These are phyloP conservation scores for Prochilodus magdalenae DNA, from an alignment of 2,113 vertebrate genomes.

Conservation along the genomic window DNA sequence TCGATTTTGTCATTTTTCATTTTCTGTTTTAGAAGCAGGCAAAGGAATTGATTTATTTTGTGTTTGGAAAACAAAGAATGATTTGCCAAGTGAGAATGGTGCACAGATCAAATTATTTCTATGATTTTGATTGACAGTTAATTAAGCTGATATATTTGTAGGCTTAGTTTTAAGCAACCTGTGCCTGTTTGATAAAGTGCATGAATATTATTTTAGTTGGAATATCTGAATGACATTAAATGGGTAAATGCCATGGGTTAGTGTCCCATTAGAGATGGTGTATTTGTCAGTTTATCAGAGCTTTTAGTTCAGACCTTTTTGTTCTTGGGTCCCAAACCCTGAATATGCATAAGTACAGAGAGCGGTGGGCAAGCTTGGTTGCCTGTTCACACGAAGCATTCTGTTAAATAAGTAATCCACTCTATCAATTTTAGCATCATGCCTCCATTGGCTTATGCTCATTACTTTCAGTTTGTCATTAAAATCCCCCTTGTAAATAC, in stretches of 20 bases:
- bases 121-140: not conserved
- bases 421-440: not conserved
- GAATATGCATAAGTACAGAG: not conserved
- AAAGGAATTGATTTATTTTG: not conserved
- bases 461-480: not conserved
- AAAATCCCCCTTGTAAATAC: slow-evolving; percentile 32
- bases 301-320: not conserved
- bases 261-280: not conserved
- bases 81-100: not conserved
- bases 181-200: not conserved
- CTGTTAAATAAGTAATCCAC: not conserved
- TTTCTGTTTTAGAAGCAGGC: slow-evolving; percentile 22
- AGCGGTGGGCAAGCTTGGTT: not conserved
- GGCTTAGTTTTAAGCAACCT: slow-evolving; percentile 12
- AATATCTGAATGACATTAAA: not conserved
- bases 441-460: not conserved
- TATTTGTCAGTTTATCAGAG: not conserved
- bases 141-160: not conserved
- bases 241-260: not conserved
- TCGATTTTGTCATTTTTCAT: not conserved
- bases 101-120: not conserved
- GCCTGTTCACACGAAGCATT: not conserved
- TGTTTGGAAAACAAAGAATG: not conserved
- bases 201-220: not conserved
- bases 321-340: not conserved